Conservation (phyloP, 2,888 invertebrate species). For the Pachycephus smyrnensis region DNA sequence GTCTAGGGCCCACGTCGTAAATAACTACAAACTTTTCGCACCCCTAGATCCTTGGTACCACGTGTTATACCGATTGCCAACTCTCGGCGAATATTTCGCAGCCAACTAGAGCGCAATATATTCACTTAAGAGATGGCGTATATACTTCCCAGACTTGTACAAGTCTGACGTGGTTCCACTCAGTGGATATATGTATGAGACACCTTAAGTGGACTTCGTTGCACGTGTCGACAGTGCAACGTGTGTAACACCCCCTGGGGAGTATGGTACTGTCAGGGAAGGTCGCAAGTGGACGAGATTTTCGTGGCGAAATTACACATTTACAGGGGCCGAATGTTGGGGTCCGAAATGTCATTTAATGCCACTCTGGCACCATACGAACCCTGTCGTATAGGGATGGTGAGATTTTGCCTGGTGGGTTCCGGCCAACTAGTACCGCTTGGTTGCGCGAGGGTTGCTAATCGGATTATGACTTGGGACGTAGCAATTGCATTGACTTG, state of each 20-base stretch:
- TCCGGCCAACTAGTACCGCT: slow-evolving; percentile 7
- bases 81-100: neutral
- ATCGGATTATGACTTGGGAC: neutral
- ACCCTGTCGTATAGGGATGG: neutral
- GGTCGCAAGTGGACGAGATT: slow-evolving; percentile 39
- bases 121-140: neutral
- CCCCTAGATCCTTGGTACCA: neutral
- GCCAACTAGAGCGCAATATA: neutral
- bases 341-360: slow-evolving; percentile 52
- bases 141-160: neutral
- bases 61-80: neutral
- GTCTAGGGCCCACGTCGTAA: slow-evolving; percentile 9
- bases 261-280: neutral
- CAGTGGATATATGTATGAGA: neutral
- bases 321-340: slow-evolving; percentile 53
- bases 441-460: neutral
- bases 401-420: slow-evolving; percentile 4
- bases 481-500: neutral
- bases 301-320: slow-evolving; percentile 40
- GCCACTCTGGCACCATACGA: slow-evolving; percentile 33
- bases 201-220: neutral
- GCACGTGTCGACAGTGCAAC: slow-evolving; percentile 12
- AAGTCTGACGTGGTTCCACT: neutral
- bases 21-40: slow-evolving; percentile 9
- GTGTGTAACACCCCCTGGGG: slow-evolving; percentile 16